Evolutionary conservation across 1,140 invertebrate species (phyloP).

Genomic region (Cyclargus thomasi): DNA sequence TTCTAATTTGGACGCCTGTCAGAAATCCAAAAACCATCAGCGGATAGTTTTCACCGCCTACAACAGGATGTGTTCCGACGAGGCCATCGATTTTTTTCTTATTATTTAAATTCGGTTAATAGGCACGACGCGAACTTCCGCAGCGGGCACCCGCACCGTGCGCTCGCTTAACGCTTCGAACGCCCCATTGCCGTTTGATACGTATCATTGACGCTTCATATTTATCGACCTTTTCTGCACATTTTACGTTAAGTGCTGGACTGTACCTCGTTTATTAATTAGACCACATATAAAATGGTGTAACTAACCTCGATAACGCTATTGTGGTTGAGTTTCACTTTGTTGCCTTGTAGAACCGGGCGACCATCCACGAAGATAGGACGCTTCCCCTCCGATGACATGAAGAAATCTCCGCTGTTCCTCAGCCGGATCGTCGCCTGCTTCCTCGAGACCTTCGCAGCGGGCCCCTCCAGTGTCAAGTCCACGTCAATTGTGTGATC

Average conservation of each 20-base stretch:
- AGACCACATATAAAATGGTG: slow-evolving; percentile 14
- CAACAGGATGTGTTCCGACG: too few species aligned
- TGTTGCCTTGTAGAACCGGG: slow-evolving; percentile 89
- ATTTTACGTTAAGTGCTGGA: neutral
- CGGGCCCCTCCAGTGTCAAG: slow-evolving; percentile 92
- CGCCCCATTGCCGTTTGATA: too few species aligned
- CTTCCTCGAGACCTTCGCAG: slow-evolving; percentile 88
- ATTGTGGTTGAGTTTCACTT: slow-evolving; percentile 92
- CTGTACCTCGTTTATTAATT: neutral
- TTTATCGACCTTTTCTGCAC: too few species aligned
- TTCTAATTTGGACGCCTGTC: too few species aligned
- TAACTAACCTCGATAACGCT: slow-evolving; percentile 91
- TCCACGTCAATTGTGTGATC: slow-evolving; percentile 96
- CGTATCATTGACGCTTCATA: neutral
- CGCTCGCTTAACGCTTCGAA: too few species aligned
- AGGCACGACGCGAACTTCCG: too few species aligned
- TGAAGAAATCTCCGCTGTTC: slow-evolving; percentile 95
- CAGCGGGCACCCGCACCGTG: too few species aligned
- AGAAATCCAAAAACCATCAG: too few species aligned
- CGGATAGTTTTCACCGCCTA: too few species aligned
- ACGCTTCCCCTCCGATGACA: slow-evolving; percentile 96
- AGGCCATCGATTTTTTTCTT: too few species aligned
- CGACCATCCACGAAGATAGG: slow-evolving; percentile 95
- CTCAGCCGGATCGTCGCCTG: slow-evolving; percentile 93
- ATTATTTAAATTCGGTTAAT: too few species aligned